Conservation (phyloP, 2,113 vertebrate genomes). For the Tragelaphus imberbis region DNA sequence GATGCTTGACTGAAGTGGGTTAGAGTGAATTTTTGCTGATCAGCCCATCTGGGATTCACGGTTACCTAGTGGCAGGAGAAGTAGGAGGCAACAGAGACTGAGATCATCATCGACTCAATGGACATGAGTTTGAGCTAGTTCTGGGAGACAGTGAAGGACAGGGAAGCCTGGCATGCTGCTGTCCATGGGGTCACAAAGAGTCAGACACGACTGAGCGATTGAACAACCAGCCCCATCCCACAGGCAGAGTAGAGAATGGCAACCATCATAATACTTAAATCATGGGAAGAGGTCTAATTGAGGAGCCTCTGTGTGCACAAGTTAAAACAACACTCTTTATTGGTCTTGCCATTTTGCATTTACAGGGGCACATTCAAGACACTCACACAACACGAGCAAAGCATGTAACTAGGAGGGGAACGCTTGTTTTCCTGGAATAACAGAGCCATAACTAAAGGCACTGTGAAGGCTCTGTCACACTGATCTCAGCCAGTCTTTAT, state of each 20-base stretch:
- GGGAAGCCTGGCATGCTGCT: background rate
- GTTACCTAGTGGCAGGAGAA: background rate
- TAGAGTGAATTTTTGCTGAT: background rate
- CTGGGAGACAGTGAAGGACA: background rate
- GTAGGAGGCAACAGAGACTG: background rate
- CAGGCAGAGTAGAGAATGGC: background rate
- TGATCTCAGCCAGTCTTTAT: slow-evolving; percentile 48
- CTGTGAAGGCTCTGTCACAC: background rate
- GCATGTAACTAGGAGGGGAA: background rate
- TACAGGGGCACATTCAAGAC: background rate
- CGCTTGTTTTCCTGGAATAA: background rate
- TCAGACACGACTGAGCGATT: background rate
- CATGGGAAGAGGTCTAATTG: background rate
- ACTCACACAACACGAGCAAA: background rate
- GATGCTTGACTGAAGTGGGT: background rate
- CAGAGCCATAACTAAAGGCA: background rate
- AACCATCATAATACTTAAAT: background rate
- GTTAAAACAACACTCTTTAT: background rate
- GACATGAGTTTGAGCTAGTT: background rate
- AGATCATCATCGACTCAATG: background rate
- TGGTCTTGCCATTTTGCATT: background rate
- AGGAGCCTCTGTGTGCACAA: background rate
- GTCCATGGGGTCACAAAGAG: background rate
- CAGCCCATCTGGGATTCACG: background rate
- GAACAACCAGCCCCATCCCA: background rate